These are phyloP conservation scores for Megalops cyprinoides DNA, from an alignment of 2,797 vertebrate species.

Conservation along the genomic window DNA sequence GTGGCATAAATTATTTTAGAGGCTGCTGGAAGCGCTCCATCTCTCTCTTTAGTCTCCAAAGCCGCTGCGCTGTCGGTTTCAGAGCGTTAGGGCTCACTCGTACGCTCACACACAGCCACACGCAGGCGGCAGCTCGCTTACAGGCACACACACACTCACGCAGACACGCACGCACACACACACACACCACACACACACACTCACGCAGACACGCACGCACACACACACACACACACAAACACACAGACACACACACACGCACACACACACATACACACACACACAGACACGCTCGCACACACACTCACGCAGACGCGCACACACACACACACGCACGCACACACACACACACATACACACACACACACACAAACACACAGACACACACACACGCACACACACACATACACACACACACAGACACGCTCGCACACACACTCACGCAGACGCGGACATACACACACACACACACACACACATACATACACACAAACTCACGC, in stretches of 20 bases:
- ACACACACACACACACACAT: neutral
- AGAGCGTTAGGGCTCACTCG: neutral
- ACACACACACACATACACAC: too few relatives aligned
- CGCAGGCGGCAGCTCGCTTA: too few relatives aligned
- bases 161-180: neutral
- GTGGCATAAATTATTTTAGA: conserved; percentile 56
- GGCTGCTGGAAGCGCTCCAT: conserved; percentile 44
- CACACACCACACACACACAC: neutral
- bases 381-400: neutral
- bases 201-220: neutral
- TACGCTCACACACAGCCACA: conserved; percentile 10
- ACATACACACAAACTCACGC: neutral
- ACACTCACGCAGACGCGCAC: neutral
- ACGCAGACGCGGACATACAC: too few relatives aligned
- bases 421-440: too few relatives aligned
- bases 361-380: neutral
- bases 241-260: too few relatives aligned
- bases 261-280: neutral
- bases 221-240: too few relatives aligned
- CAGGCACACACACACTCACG: neutral
- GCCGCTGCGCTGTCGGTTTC: conserved; percentile 9
- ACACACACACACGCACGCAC: neutral
- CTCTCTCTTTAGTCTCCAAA: conserved; percentile 37
- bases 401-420: neutral
- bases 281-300: neutral